Evolutionary conservation across 1,140 invertebrate genomes (phyloP).

Genomic region (Lordiphosa collinella): DNA sequence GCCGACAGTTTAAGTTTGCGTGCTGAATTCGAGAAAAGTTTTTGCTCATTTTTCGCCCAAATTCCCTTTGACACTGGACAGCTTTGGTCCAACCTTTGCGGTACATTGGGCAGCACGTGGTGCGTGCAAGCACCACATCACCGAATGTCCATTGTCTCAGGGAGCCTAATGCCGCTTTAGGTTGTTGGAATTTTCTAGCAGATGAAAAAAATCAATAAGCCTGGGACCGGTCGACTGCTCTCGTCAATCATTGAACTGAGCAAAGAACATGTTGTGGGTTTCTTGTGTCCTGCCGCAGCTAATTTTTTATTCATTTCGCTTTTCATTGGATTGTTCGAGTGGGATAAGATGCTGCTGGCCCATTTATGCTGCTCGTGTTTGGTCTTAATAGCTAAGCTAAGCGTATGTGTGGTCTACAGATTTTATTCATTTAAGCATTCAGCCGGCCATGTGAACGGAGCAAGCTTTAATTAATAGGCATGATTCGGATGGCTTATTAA

Average conservation of each 20-base stretch:
- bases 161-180: constrained; percentile 20
- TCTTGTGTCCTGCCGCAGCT: constrained; percentile 22
- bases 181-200: constrained; percentile 11
- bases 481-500: constrained; percentile 45
- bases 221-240: constrained; percentile 10
- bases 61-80: constrained; percentile 20
- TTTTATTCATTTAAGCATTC: too few species aligned
- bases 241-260: constrained; percentile 41
- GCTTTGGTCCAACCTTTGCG: constrained; percentile 36
- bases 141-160: not conserved
- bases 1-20: too few species aligned
- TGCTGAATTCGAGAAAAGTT: too few species aligned
- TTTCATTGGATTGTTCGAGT: constrained; percentile 26
- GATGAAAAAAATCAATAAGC: constrained; percentile 36
- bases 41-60: constrained; percentile 31
- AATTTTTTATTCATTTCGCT: constrained; percentile 71
- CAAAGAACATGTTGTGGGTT: constrained; percentile 9
- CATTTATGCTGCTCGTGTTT: constrained; percentile 46
- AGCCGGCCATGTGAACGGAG: not conserved
- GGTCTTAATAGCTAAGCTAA: constrained; percentile 32
- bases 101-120: constrained; percentile 68
- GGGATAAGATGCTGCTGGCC: constrained; percentile 13
- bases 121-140: constrained; percentile 39
- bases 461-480: constrained; percentile 60
- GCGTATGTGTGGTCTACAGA: constrained; percentile 35